Conservation (phyloP, 2,888 invertebrate genomes). For the Timema podura region DNA sequence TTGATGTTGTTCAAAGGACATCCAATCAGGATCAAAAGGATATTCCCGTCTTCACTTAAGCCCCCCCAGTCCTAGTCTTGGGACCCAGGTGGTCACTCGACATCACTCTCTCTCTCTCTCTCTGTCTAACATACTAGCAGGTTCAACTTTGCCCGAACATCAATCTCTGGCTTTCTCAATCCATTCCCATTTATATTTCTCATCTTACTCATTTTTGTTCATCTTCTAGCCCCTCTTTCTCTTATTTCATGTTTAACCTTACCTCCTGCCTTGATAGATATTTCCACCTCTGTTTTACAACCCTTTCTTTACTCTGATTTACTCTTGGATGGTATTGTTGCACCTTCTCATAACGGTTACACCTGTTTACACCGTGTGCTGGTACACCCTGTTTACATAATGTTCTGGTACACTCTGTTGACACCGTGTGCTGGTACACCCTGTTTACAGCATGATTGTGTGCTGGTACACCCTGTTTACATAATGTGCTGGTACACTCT, state of each 20-base stretch:
- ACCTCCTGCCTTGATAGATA: neutral
- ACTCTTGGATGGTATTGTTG: neutral
- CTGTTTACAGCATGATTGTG: no score
- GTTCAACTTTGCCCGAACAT: neutral
- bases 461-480: neutral
- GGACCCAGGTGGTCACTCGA: conserved; percentile 14
- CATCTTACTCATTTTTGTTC: neutral
- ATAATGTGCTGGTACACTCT: neutral
- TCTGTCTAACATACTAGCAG: no score
- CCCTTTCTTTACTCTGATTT: neutral
- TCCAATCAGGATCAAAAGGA: conserved; percentile 26
- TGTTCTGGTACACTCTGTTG: neutral
- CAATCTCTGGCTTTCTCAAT: neutral
- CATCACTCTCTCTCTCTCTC: no score
- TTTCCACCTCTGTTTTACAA: neutral
- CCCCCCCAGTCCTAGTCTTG: conserved; percentile 7
- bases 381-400: neutral
- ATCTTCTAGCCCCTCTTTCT: neutral
- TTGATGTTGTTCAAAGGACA: neutral
- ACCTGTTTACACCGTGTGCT: no score
- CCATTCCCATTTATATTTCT: neutral
- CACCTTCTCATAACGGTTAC: neutral
- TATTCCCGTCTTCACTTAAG: conserved; percentile 13
- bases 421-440: neutral
- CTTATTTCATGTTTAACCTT: neutral